These are phyloP conservation scores for Semicossyphus pulcher DNA, from an alignment of 2,113 vertebrate species.

Conservation along the genomic window DNA sequence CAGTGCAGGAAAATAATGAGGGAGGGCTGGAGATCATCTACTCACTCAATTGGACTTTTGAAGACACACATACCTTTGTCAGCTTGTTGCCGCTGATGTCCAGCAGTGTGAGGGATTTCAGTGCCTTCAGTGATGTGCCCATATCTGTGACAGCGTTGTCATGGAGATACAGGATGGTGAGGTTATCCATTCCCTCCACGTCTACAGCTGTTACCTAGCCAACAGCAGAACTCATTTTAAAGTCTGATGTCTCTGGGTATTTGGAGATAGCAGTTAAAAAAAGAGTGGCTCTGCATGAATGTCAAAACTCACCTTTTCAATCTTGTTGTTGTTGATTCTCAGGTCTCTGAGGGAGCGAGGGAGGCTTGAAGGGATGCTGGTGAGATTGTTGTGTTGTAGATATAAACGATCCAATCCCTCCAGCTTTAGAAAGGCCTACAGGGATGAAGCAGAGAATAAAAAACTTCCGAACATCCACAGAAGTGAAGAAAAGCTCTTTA, in stretches of 20 bases:
- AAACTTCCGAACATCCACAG: neutral
- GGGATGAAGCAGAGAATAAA: neutral
- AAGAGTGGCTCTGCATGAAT: neutral
- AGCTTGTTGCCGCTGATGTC: conserved; percentile 93
- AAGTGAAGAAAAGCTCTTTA: no score
- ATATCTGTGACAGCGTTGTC: conserved; percentile 91
- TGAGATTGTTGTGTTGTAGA: conserved; percentile 95
- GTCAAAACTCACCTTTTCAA: conserved; percentile 82
- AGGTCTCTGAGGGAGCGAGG: conserved; percentile 90
- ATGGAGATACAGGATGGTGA: conserved; percentile 91
- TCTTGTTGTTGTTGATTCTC: conserved; percentile 90
- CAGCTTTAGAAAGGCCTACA: conserved; percentile 89
- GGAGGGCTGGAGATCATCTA: neutral
- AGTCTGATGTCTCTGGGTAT: neutral
- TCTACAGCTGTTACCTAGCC: conserved; percentile 85
- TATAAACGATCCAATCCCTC: conserved; percentile 89
- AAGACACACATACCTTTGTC: conserved; percentile 75
- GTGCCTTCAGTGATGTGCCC: conserved; percentile 84
- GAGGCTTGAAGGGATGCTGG: conserved; percentile 87
- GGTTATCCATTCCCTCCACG: conserved; percentile 92
- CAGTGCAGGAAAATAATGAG: neutral
- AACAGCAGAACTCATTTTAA: conserved; percentile 6
- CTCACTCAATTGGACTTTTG: neutral
- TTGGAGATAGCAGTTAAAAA: neutral
- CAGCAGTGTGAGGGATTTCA: conserved; percentile 89